Percentiles rank a stretch among this genome's conserved stretches.
phyloP scores from a whole-genome alignment of 2,797 vertebrate species.

The Danio choprae region DNA sequence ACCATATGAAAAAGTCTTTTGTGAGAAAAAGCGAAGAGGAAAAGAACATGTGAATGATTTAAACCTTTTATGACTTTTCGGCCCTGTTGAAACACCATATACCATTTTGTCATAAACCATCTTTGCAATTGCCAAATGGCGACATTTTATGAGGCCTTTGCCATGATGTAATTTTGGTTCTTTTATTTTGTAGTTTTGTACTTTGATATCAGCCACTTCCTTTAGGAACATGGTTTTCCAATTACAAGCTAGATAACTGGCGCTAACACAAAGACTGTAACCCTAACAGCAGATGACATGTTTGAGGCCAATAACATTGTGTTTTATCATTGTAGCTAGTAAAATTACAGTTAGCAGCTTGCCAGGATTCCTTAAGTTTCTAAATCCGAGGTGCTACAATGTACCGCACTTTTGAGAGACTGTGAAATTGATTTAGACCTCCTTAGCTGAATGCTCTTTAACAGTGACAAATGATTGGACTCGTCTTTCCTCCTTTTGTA shows the following conservation, averaged over 20 bases:
- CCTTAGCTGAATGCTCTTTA: background rate
- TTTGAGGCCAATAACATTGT: background rate
- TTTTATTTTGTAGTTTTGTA: conserved; percentile 54
- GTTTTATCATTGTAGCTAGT: conserved; percentile 4
- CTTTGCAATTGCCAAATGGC: conserved; percentile 49
- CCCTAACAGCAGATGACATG: conserved; percentile 27
- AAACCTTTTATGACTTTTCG: conserved; percentile 35
- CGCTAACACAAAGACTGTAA: conserved; percentile 28
- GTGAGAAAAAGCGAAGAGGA: conserved; percentile 4
- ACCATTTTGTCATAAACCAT: conserved; percentile 41
- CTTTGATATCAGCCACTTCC: conserved; percentile 29
- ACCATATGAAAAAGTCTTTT: background rate
- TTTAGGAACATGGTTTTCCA: conserved; percentile 22
- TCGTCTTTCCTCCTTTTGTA: conserved; percentile 41
- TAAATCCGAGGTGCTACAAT: background rate
- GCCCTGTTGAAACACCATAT: conserved; percentile 34
- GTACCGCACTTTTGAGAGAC: background rate
- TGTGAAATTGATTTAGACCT: conserved; percentile 20
- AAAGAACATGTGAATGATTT: conserved; percentile 23
- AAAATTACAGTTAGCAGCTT: background rate
- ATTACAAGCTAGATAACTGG: conserved; percentile 28
- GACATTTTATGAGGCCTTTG: conserved; percentile 51
- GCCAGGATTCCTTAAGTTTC: background rate
- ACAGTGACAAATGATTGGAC: conserved; percentile 36
- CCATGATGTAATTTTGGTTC: conserved; percentile 67